Evolutionary conservation across 2,113 vertebrate species (phyloP), one percentile per base, ranked within the genome.

Genomic region (Megaceryle torquata): DNA sequence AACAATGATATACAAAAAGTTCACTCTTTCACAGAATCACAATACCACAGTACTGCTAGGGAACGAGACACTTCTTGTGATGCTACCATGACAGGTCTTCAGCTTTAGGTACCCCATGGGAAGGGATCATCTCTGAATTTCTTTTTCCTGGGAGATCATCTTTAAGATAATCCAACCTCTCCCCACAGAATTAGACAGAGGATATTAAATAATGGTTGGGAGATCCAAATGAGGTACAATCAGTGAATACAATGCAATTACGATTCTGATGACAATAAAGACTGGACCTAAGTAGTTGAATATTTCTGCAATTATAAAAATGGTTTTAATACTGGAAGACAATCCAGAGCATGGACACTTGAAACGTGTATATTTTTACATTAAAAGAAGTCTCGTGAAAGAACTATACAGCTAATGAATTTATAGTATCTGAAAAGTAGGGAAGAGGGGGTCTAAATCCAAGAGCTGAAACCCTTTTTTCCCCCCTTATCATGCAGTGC

Each of bases 31-130:
- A 80, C 13, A 83, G 67, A 93, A 57, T 9, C 0, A 0, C 11
- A 50, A 26, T 21, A 70, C 4, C 6, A n/a, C 8, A 20, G 33
- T 22, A 79, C 15, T 44, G 17, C 9, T 13, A 85, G 13, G 10
- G 39, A 33, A 65, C 26, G 26, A 91, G 44, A 5, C 12, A 39
- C 43, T 82, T 48, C 2, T 10, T 65, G 28, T 37, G 41, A 67
- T 29, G 24, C 10, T 64, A 41, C 25, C 2, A 1, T 12, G n/a
- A 78, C 0, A 0, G 6, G 7, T 78, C 50, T 75, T 88, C 70
- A 88, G 26, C 15, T 75, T 86, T 33, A 46, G 22, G 25, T 10
- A 35, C 5, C 15, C 22, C 20, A 35, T 8, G 13, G 15, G 24
- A 67, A 85, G 1, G 2, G 26, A 41, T 3, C 15, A 37, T n/a